Percentiles rank a stretch among this genome's conserved stretches.
Evolutionary conservation across 2,113 vertebrate species (phyloP).

Genomic region (Abramis brama): DNA sequence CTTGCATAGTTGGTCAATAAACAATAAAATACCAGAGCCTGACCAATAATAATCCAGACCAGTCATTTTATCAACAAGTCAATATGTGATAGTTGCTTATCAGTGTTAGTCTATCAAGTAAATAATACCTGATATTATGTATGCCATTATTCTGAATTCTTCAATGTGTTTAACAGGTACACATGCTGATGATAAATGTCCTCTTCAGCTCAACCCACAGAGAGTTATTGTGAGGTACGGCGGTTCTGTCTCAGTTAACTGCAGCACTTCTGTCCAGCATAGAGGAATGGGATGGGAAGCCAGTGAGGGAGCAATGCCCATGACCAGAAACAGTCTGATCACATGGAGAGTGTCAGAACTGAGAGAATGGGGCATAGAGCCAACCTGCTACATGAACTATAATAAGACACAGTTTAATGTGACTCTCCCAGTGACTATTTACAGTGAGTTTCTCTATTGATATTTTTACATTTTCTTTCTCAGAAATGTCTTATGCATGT

Average conservation of each 20-base stretch:
- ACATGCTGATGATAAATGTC: slow-evolving; percentile 37
- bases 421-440: slow-evolving; percentile 60
- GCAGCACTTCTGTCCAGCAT: background rate
- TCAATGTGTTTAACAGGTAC: slow-evolving; percentile 55
- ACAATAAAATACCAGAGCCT: background rate
- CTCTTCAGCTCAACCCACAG: slow-evolving; percentile 53
- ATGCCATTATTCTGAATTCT: background rate
- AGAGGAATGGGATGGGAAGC: slow-evolving; percentile 52
- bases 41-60: background rate
- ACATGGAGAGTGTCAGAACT: slow-evolving; percentile 46
- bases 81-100: background rate
- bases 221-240: slow-evolving; percentile 60
- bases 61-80: background rate
- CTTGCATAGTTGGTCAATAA: too few species aligned
- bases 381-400: slow-evolving; percentile 52
- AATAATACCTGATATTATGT: background rate
- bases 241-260: slow-evolving; percentile 46
- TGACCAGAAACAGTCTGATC: fast-evolving
- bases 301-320: fast-evolving
- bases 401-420: background rate
- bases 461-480: background rate
- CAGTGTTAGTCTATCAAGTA: background rate
- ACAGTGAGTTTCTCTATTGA: slow-evolving; percentile 67
- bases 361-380: slow-evolving; percentile 58
- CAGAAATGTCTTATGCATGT: background rate